Base-by-base conservation (phyloP, 2,888 invertebrate species). In the Mamestra brassicae region DNA sequence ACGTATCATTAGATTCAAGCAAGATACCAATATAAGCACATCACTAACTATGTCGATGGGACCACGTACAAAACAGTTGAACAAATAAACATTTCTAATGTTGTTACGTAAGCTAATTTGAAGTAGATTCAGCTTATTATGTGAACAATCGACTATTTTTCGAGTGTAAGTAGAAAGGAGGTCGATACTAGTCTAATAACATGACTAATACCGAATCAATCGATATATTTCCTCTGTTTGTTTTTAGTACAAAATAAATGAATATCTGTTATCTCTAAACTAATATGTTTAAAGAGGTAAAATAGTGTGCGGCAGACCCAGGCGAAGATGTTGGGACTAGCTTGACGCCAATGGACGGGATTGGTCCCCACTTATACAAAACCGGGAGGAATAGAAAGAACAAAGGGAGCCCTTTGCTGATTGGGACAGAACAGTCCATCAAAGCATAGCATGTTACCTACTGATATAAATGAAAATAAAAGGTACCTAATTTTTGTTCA, bases 41-140 rank as follows among this genome's bases (percentile, higher is more conserved):
- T 45, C 58, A 54, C 75, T 45, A 67, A 38, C 45, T 4, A 45
- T 5, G 17, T 42, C 52, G 36, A 58, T 47, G 4, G 34, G 7
- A 69, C 72, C 72, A 72, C 76, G 42, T 69, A 63, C 74, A 11
- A 65, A 69, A 60, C 61, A 63, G n/a, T 75, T 69, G 36, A 61
- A 76, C 74, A 83, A 78, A 64, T 26, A 77, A 80, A 77, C 67
- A 76, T n/a, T 58, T 64, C 36, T 75, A 78, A 84, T 74, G 78
- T 73, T 50, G 45, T 88, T 90, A 85, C 73, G 71, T 83, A 88
- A 89, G 55, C 68, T 75, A 76, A 84, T 82, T 77, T 74, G 71
- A 62, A 78, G 74, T 71, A 45, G 69, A 86, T 42, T 68, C 69
- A 76, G 61, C 70, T 85, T 84, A 85, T 86, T 87, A 84, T 84